A percentile compares a stretch with the other conserved stretches of the same genome.
Evolutionary conservation across 2,888 invertebrate species (phyloP).

Genomic region (Diogma glabrata): DNA sequence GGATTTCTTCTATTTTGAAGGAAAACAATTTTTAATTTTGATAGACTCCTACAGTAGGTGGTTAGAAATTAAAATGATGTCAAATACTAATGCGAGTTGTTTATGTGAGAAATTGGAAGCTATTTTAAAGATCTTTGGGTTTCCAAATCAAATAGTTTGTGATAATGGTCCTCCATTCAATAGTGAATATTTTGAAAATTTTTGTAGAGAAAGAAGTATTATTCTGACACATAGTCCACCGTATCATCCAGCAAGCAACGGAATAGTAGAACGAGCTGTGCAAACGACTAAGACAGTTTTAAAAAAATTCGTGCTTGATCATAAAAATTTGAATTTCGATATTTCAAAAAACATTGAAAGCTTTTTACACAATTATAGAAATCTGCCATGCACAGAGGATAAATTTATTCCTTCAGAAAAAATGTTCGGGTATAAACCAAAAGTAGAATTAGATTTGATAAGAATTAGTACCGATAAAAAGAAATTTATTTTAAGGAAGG

Average conservation of each 20-base stretch:
- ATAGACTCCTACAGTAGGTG: conserved; percentile 14
- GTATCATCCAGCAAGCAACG: conserved; percentile 14
- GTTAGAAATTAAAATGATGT: conserved; percentile 11
- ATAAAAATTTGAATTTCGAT: neutral
- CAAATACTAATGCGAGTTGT: conserved; percentile 9
- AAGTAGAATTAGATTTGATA: neutral
- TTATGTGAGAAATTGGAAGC: too few species aligned
- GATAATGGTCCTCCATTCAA: conserved; percentile 5
- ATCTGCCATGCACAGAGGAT: neutral
- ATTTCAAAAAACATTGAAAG: neutral
- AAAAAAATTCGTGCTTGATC: neutral
- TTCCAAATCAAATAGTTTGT: too few species aligned
- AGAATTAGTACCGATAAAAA: too few species aligned
- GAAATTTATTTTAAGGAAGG: too few species aligned
- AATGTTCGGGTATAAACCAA: neutral
- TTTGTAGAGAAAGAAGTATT: conserved; percentile 8
- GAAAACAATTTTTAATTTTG: conserved; percentile 8
- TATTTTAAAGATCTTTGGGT: too few species aligned
- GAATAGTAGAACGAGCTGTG: conserved; percentile 11
- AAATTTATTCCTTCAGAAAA: neutral
- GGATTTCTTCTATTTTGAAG: conserved; percentile 13
- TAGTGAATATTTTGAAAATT: neutral
- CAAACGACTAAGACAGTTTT: neutral
- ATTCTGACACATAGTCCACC: conserved; percentile 12
- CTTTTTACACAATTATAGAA: neutral